Evolutionary conservation across 1,140 invertebrate genomes (phyloP), one percentile per base, ranked within the genome.

Genomic region (Gryon sp.): DNA sequence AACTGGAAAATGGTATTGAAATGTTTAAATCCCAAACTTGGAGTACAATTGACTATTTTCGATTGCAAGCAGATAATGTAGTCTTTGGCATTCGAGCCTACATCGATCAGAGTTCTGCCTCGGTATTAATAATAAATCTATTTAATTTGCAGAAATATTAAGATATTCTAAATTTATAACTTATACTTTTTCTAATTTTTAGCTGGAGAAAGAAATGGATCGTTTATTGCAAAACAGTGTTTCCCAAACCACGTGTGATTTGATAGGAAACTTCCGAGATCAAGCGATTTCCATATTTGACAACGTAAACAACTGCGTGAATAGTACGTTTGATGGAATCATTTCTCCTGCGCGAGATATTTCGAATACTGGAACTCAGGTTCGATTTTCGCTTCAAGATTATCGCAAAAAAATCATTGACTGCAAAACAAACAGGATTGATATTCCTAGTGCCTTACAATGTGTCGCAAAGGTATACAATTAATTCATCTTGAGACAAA

Each of bases 341-440:
- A 40, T 73, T 16, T 11, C 16, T 38, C 19, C 22, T 20, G 45
- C 55, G 2, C 30, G 32, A 32, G 30, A 11, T 28, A 65, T 66
- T 26, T 74, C 60, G 4, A 14, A 74, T 12, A 28, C 45, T 8
- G 60, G 43, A 60, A 66, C 8, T 38, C 20, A 66, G 1, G 16
- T 60, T 15, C 14, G 60, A 52, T 43, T n/a, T 14, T 4, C 14
- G 2, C 60, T 74, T 20, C 70, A 74, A 60, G 53, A 41, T 50
- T 26, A 19, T 34, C 18, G 70, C 26, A 65, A 74, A 5, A 1
- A 52, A 5, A 18, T 40, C 20, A 65, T 74, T 43, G 36, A 30
- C 36, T 74, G 70, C n/a, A 22, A 19, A 30, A 43, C 26, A 28
- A 18, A 59, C 24, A 36, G 22, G 14, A 28, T 19, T 20, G 38